These are phyloP conservation scores for Epinephelus awoara DNA, from an alignment of 2,797 vertebrate species.

Conservation along the genomic window DNA sequence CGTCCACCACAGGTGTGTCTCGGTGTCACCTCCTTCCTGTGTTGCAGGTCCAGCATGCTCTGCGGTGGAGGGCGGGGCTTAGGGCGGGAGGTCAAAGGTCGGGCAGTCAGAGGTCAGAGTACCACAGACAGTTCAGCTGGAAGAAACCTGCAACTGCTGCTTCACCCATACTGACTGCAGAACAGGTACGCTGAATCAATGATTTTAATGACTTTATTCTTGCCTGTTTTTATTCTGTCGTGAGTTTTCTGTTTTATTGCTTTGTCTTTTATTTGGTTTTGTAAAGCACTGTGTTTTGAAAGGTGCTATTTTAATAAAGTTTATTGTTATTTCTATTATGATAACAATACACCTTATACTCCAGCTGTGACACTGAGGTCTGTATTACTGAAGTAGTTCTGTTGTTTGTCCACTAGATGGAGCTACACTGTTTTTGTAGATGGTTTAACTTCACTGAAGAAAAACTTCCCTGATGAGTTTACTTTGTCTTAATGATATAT, in stretches of 20 bases:
- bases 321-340: too few relatives aligned
- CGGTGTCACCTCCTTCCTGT: not conserved
- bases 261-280: too few relatives aligned
- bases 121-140: conserved; percentile 64
- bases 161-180: conserved; percentile 71
- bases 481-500: not conserved
- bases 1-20: not conserved
- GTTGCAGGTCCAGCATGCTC: conserved; percentile 33
- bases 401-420: conserved; percentile 47
- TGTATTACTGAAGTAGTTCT: conserved; percentile 4
- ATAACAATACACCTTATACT: too few relatives aligned
- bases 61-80: conserved; percentile 49
- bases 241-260: too few relatives aligned
- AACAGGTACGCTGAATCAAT: conserved; percentile 52
- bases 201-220: too few relatives aligned
- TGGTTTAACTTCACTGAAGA: not conserved
- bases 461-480: not conserved
- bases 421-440: not conserved
- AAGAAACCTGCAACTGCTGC: conserved; percentile 48
- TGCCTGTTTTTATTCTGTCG: too few relatives aligned
- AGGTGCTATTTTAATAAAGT: too few relatives aligned
- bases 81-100: conserved; percentile 48
- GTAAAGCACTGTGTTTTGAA: too few relatives aligned
- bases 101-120: conserved; percentile 62
- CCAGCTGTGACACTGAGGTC: too few relatives aligned